Percentiles rank a stretch among this genome's conserved stretches.
phyloP scores from a whole-genome alignment of 1,140 invertebrate genomes.

The Ruditapes philippinarum region DNA sequence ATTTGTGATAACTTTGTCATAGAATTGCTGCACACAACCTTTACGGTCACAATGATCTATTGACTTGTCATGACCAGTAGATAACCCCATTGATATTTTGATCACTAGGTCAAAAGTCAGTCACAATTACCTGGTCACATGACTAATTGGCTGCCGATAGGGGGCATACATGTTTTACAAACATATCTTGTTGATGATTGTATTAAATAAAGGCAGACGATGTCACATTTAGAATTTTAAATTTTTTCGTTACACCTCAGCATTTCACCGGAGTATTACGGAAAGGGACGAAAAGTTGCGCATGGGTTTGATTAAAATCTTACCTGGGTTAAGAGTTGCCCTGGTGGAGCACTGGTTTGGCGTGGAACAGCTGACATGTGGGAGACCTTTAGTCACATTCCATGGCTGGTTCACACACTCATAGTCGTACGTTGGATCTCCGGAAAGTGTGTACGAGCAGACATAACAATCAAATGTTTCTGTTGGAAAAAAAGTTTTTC shows the following conservation, averaged over 20 bases:
- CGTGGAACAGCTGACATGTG: background rate
- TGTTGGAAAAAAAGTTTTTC: background rate
- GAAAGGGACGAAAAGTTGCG: background rate
- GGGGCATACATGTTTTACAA: too few species aligned
- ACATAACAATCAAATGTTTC: conserved; percentile 5
- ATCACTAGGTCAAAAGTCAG: too few species aligned
- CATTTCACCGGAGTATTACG: background rate
- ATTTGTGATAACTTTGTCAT: too few species aligned
- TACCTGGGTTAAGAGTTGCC: conserved; percentile 20
- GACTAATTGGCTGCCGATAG: too few species aligned
- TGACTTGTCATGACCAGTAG: too few species aligned
- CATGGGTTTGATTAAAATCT: background rate
- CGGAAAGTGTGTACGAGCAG: conserved; percentile 34
- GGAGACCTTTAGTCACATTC: background rate
- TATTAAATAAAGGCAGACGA: background rate
- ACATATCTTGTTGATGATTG: background rate
- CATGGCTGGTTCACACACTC: conserved; percentile 14
- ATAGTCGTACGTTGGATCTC: background rate
- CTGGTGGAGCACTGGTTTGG: conserved; percentile 7
- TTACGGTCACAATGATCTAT: too few species aligned
- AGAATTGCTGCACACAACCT: too few species aligned
- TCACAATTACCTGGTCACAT: too few species aligned
- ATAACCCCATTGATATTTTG: too few species aligned
- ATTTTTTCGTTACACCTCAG: background rate
- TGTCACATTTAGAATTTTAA: background rate